Evolutionary conservation across 2,888 invertebrate species (phyloP), one percentile per base, ranked within the genome.

Genomic region (Hydroisotoma schaefferi): DNA sequence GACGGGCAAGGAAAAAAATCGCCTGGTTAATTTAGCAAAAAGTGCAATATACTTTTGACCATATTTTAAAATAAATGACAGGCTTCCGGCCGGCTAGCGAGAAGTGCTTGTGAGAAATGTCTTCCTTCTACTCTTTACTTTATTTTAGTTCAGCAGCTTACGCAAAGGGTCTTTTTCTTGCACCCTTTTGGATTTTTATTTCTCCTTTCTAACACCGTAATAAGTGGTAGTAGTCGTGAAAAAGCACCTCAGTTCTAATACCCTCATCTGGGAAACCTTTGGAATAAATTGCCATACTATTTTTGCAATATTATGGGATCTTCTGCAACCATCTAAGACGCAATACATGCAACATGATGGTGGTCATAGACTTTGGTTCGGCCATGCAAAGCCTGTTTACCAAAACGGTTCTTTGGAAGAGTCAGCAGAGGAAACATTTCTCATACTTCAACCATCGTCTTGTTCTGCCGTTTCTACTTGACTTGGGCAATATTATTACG

Each of bases 41-140:
- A 60, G 43, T 52, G 56, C 56, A 55, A 56, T 60, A 55, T 60
- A 29, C 2, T 49, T 49, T n/a, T n/a, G 26, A 56, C 55, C 60
- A 56, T 60, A 60, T 60, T 56, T 60, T 60, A 60, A 60, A 60
- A 56, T 49, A 60, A 60, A 55, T 60, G 49, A 52, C 8, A 46
- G 26, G 46, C 60, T 56, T 60, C 60, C 60, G 60, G 59, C 59
- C 55, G 22, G 25, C 44, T 23, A 29, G 10, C 23, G 26, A 53
- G 49, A 46, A 51, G 23, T 33, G 40, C 6, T 5, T 12, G 44
- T 60, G 56, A 60, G 51, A 47, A 60, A 60, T 60, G 60, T 51
- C 56, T 60, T 60, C 60, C 60, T 46, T 38, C n/a, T n/a, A 15
- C 33, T 40, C 40, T 40, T 15, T 18, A 40, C 40, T n/a, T n/a